Conservation (phyloP, 2,888 invertebrate genomes). For the Tipula unca region DNA sequence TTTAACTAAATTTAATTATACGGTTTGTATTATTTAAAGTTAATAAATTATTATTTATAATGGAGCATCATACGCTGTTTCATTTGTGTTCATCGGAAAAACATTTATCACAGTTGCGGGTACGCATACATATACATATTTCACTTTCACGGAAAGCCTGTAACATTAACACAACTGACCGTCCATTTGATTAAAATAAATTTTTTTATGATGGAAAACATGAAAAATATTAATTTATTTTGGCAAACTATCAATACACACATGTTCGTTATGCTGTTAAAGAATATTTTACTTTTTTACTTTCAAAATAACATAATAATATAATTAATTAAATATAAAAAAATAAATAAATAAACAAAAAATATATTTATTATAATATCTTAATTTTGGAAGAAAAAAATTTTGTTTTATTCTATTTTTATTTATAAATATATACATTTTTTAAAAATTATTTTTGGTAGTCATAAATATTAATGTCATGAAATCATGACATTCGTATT, state of each 20-base stretch:
- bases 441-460: background rate
- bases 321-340: background rate
- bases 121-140: background rate
- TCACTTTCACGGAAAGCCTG: too few relatives aligned
- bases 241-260: background rate
- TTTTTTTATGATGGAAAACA: background rate
- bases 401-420: background rate
- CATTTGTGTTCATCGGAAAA: background rate
- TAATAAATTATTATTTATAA: background rate
- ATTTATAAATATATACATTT: background rate
- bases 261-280: background rate
- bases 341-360: background rate
- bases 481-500: background rate
- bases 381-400: background rate
- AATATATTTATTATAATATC: background rate
- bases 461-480: slow-evolving; percentile 14
- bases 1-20: background rate
- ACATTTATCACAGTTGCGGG: background rate
- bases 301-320: background rate
- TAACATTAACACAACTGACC: too few relatives aligned
- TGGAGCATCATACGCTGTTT: background rate
- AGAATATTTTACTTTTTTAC: background rate
- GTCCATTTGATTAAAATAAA: background rate
- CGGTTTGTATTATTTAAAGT: too few relatives aligned
- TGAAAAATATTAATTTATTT: background rate